Evolutionary conservation across 2,888 invertebrate species (phyloP).

Genomic region (Loripinus fragilis): DNA sequence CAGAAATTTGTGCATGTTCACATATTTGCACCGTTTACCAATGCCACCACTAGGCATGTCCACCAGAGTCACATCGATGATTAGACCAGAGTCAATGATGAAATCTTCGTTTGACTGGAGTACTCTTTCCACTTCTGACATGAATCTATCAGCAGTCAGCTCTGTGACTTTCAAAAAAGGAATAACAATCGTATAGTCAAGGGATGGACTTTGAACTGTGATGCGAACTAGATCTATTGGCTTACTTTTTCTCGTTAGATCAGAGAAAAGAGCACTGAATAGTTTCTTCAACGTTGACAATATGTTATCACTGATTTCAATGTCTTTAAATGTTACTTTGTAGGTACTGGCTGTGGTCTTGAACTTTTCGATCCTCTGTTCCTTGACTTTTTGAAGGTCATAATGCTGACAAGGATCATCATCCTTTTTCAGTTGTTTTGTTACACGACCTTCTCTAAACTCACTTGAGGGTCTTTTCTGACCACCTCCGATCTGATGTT

Average conservation of each 20-base stretch:
- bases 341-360: neutral
- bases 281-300: neutral
- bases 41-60: neutral
- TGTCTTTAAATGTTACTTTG: neutral
- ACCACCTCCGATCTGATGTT: too few species aligned
- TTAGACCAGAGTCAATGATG: neutral
- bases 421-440: too few species aligned
- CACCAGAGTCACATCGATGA: neutral
- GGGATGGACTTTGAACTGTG: neutral
- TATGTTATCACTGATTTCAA: neutral
- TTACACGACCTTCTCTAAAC: neutral
- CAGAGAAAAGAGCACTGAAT: neutral
- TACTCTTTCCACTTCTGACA: neutral
- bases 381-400: too few species aligned
- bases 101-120: neutral
- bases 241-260: neutral
- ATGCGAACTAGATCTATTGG: neutral
- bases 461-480: too few species aligned
- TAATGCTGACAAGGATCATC: too few species aligned
- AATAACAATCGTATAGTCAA: neutral
- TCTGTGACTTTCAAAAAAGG: neutral
- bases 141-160: neutral
- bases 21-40: neutral
- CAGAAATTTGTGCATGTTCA: neutral
- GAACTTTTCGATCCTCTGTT: neutral